phyloP scores from a whole-genome alignment of 2,888 invertebrate genomes.

The Limnephilus auricula region DNA sequence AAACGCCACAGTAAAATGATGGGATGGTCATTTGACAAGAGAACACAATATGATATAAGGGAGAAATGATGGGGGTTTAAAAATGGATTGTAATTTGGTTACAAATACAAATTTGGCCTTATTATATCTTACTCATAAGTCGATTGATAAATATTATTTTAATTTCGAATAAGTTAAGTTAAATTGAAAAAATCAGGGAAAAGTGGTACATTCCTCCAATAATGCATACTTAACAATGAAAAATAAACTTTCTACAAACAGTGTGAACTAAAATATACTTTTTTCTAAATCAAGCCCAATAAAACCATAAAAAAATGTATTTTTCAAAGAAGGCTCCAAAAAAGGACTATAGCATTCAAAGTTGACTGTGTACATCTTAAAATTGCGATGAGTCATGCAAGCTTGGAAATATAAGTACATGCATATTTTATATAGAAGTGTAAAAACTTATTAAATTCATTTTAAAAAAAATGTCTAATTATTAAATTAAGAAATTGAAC shows the following conservation, averaged over 20 bases:
- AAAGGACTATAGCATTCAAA: neutral
- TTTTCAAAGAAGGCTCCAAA: no score
- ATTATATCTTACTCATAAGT: conserved; percentile 60
- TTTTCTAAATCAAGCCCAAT: neutral
- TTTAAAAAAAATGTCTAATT: no score
- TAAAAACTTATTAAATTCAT: no score
- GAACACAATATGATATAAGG: no score
- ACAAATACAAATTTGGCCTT: neutral
- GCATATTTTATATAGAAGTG: no score
- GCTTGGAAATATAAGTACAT: no score
- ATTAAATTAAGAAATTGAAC: neutral
- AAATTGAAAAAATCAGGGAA: neutral
- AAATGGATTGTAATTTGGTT: no score
- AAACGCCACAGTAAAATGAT: neutral
- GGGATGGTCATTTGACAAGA: neutral
- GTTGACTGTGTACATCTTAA: no score
- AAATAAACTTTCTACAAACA: neutral
- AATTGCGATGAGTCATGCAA: neutral
- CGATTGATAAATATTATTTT: conserved; percentile 38
- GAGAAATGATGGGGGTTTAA: no score
- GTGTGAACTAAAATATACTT: neutral
- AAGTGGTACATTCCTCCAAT: neutral
- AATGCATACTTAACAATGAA: neutral
- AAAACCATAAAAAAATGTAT: neutral
- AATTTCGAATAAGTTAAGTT: neutral